A percentile compares a stretch with the other conserved stretches of the same genome.
These are phyloP conservation scores for Hydropotes inermis DNA, from an alignment of 2,113 vertebrate species.

Conservation along the genomic window DNA sequence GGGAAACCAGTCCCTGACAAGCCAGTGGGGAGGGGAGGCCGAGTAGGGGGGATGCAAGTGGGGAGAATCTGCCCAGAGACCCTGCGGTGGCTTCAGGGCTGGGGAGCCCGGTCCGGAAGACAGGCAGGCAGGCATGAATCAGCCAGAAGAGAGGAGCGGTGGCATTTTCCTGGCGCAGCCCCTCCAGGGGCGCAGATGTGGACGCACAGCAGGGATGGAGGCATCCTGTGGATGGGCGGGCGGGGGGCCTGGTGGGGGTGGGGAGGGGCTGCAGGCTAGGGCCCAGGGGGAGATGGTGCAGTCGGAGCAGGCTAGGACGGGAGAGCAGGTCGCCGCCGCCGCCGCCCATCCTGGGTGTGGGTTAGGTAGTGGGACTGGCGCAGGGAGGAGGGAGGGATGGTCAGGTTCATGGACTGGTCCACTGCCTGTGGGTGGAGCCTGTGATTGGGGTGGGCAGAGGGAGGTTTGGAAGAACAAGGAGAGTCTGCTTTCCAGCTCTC, in stretches of 20 bases:
- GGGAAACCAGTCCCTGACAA: neutral
- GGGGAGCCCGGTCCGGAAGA: neutral
- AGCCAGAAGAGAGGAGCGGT: neutral
- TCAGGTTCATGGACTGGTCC: neutral
- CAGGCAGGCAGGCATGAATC: neutral
- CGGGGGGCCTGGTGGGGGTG: fast-evolving
- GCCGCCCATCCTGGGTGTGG: neutral
- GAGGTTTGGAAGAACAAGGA: neutral
- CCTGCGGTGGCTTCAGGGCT: neutral
- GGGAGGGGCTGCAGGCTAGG: neutral
- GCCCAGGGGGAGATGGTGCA: neutral
- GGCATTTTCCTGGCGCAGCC: neutral
- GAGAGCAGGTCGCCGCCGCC: neutral
- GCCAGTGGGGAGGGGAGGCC: neutral
- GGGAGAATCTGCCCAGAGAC: neutral
- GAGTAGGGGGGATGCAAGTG: neutral
- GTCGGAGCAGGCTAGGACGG: neutral
- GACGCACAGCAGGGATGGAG: neutral
- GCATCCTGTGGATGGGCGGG: neutral
- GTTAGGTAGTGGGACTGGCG: neutral
- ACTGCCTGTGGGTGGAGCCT: too few relatives aligned
- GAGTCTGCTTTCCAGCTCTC: neutral
- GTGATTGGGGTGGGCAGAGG: neutral
- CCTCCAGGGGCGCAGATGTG: neutral
- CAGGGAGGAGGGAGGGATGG: neutral